Base-by-base conservation (phyloP, 2,797 vertebrate genomes). In the Squalus acanthias region DNA sequence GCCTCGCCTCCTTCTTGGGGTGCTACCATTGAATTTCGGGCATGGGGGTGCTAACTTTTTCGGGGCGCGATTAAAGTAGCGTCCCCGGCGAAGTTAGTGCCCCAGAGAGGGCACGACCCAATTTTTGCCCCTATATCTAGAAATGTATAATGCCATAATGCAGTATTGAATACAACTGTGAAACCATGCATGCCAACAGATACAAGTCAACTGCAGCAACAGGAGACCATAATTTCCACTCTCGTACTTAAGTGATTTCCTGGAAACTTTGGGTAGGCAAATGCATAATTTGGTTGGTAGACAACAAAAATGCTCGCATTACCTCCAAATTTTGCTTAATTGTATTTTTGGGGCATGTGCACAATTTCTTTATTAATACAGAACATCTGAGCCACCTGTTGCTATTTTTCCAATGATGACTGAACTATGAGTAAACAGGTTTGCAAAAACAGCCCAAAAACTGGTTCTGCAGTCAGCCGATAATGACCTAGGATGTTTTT, bases 331-430 rank as follows among this genome's bases (percentile, higher is more conserved):
- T 29, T 91, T 63, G 60, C 5, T 91, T 13, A 91, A 91, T 67
- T 24, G 63, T 91, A n/a, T 39, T 93, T 93, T 67, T 24, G n/a
- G 63, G 9, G 5, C 46, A 63, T 93, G 63, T 92, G 33, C 91
- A 67, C n/a, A 67, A 67, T 67, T 67, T 93, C 12, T 10, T 39
- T 67, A 9, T 93, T n/a, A 93, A 85, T 46, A 24, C 63, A 22
- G 63, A 93, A 65, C 91, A 93, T 93, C 91, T 67, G 91, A 93
- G n/a, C 65, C 91, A 93, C 63, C 33, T 39, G 91, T 6, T 67
- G 46, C n/a, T 39, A 24, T 24, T 67, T 93, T 67, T 67, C n/a
- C 39, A 85, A 93, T 39, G 60, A 39, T 67, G 29, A 92, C 89
- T 92, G 60, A 65, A n/a, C 33, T 65, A 67, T 93, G 63, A 93